A percentile compares a stretch with the other conserved stretches of the same genome.
Conservation (phyloP, 2,797 vertebrate species). For the Pelodytes ibericus region DNA sequence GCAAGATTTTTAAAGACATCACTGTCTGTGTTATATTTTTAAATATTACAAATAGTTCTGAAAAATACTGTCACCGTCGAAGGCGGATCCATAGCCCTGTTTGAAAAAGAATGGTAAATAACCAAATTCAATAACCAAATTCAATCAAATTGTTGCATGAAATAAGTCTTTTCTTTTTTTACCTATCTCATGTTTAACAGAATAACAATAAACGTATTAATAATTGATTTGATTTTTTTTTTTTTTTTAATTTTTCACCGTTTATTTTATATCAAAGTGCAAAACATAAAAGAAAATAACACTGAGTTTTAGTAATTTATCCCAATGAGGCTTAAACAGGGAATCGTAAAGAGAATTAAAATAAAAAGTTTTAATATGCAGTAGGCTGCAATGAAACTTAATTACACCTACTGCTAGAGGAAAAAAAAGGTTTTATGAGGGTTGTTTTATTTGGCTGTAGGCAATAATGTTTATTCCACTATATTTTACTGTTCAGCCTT, state of each 20-base stretch:
- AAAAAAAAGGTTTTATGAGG: constrained; percentile 78
- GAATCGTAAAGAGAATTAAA: constrained; percentile 63
- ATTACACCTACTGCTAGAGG: constrained; percentile 78
- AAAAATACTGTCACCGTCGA: too few relatives aligned
- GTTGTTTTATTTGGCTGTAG: constrained; percentile 73
- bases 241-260: neutral
- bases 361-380: constrained; percentile 64
- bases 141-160: too few relatives aligned
- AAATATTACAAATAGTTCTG: too few relatives aligned
- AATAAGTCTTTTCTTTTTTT: too few relatives aligned
- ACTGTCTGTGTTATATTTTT: neutral
- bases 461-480: constrained; percentile 84
- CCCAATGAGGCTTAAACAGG: constrained; percentile 24
- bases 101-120: too few relatives aligned
- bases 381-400: constrained; percentile 79
- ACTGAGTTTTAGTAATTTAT: neutral
- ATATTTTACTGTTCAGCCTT: constrained; percentile 79
- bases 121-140: too few relatives aligned
- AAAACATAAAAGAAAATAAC: neutral
- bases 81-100: too few relatives aligned
- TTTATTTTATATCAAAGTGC: neutral
- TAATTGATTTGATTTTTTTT: too few relatives aligned
- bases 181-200: too few relatives aligned
- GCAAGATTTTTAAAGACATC: neutral
- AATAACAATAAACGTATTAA: too few relatives aligned